Evolutionary conservation across 1,140 invertebrate species (phyloP).

Genomic region (Achatina immaculata): DNA sequence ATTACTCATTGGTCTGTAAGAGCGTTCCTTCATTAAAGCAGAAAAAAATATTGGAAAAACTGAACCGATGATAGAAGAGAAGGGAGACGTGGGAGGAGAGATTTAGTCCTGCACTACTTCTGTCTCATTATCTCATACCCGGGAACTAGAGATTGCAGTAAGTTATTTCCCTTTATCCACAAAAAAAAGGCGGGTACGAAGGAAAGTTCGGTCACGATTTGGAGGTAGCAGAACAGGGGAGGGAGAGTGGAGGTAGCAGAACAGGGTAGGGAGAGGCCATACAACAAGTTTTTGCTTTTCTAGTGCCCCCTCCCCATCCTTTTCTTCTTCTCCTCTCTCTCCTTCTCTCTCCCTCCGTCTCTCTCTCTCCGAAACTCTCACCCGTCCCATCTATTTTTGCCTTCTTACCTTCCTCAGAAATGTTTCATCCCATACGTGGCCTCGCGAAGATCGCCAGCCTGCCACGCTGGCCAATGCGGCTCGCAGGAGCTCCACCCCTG

Average conservation of each 20-base stretch:
- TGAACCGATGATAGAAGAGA: not conserved
- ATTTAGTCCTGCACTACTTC: not conserved
- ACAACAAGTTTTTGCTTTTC: not conserved
- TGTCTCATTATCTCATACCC: not conserved
- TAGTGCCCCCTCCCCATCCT: not conserved
- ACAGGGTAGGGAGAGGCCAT: not conserved
- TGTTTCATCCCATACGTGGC: constrained; percentile 37
- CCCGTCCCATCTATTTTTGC: constrained; percentile 10
- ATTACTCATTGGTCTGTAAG: not conserved
- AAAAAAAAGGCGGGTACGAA: not conserved
- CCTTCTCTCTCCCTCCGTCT: constrained; percentile 1
- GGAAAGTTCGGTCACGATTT: not conserved
- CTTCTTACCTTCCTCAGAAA: not conserved
- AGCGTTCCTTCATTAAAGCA: not conserved
- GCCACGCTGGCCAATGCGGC: constrained; percentile 23
- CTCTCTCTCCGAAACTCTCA: too few species aligned
- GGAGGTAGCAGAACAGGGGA: not conserved
- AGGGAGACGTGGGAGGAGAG: not conserved
- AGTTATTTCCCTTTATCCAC: constrained; percentile 12
- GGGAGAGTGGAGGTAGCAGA: not conserved
- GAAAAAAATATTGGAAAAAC: constrained; percentile 10
- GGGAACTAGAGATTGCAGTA: not conserved
- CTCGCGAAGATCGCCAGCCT: constrained; percentile 3
- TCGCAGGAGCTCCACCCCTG: constrained; percentile 32
- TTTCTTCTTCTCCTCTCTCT: not conserved